Conservation (phyloP, 2,888 invertebrate genomes). For the Drosophila melanosoma region DNA sequence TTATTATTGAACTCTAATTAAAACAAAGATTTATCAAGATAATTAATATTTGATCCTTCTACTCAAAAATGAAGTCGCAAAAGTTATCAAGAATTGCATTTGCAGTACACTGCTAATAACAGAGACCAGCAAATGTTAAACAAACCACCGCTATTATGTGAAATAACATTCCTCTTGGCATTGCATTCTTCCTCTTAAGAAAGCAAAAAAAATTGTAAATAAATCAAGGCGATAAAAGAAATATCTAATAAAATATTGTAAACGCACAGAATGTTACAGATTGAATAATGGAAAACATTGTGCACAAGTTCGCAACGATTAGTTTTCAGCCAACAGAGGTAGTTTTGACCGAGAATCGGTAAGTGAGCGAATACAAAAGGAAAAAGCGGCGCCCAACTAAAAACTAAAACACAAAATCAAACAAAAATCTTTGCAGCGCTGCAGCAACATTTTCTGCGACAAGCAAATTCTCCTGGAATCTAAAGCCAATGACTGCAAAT, state of each 20-base stretch:
- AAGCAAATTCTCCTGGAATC: slow-evolving; percentile 26
- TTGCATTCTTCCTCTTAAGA: slow-evolving; percentile 33
- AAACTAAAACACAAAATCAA: background rate
- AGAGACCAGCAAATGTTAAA: slow-evolving; percentile 1
- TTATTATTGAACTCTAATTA: background rate
- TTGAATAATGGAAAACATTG: slow-evolving; percentile 81
- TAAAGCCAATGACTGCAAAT: slow-evolving; percentile 28
- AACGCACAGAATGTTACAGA: slow-evolving; percentile 39
- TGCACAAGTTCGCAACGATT: slow-evolving; percentile 80
- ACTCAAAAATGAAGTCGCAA: background rate
- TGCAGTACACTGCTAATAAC: slow-evolving; percentile 3
- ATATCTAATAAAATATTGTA: slow-evolving; percentile 23
- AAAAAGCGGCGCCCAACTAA: background rate
- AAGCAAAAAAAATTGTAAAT: slow-evolving; percentile 27
- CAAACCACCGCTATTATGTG: slow-evolving; percentile 15
- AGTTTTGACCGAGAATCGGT: slow-evolving; percentile 75
- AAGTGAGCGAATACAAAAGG: slow-evolving; percentile 14
- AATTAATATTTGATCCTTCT: background rate
- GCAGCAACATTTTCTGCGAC: slow-evolving; percentile 8
- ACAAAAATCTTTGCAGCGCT: slow-evolving; percentile 26
- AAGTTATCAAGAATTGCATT: background rate
- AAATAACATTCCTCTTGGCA: slow-evolving; percentile 24
- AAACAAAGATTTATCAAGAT: background rate
- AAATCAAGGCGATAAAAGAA: slow-evolving; percentile 11
- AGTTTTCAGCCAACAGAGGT: slow-evolving; percentile 74